A percentile compares a stretch with the other conserved stretches of the same genome.
Conservation (phyloP, 2,113 vertebrate species). For the Chaetops frenatus region DNA sequence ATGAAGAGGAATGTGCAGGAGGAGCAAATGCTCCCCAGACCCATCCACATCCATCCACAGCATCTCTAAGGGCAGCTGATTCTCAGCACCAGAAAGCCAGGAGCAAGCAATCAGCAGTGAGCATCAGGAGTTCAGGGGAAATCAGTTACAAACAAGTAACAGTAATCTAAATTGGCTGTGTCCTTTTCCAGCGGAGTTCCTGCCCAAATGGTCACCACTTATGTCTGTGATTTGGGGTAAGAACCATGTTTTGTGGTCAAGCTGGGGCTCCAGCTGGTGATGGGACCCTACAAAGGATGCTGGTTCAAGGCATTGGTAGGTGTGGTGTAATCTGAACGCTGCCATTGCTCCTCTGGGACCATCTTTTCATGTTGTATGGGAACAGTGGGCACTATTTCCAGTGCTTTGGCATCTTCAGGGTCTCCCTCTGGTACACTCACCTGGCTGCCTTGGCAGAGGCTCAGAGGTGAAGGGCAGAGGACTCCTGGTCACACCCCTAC, state of each 20-base stretch:
- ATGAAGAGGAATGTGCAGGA: neutral
- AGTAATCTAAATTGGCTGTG: neutral
- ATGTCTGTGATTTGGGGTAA: neutral
- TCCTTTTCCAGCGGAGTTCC: neutral
- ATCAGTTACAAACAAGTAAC: neutral
- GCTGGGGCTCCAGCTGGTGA: neutral
- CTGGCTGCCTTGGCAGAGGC: neutral
- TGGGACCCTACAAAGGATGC: no score
- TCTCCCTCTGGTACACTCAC: rapidly evolving
- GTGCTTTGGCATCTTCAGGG: neutral
- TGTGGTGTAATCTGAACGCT: neutral
- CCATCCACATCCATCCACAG: neutral
- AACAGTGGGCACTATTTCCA: neutral
- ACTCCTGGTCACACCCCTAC: neutral
- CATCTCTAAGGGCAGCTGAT: neutral
- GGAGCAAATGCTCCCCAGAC: neutral
- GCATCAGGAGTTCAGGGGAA: neutral
- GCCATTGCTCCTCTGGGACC: neutral
- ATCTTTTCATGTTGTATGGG: neutral
- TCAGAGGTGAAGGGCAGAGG: rapidly evolving
- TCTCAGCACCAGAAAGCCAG: neutral
- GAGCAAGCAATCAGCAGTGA: neutral
- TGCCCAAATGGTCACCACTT: neutral
- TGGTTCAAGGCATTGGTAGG: rapidly evolving
- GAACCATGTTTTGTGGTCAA: neutral